Conservation (phyloP, 2,113 vertebrate genomes). For the Marmota monax region DNA sequence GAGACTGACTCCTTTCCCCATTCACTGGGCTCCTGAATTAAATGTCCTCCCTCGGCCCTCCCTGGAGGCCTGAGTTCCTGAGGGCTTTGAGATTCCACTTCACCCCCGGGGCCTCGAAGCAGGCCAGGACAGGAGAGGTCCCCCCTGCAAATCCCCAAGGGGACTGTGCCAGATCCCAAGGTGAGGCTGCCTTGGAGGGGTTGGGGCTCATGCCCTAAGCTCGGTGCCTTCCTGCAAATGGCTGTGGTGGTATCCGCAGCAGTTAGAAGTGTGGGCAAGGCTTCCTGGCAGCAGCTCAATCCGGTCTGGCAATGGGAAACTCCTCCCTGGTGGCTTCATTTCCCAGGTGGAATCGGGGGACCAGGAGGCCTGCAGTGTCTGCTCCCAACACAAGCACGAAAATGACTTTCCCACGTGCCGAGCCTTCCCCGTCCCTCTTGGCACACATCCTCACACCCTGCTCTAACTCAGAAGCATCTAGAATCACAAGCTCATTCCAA, state of each 20-base stretch:
- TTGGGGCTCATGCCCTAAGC: too few species aligned
- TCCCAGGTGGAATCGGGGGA: not conserved
- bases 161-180: not conserved
- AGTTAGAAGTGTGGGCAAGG: too few species aligned
- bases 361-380: not conserved
- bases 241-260: not conserved
- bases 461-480: not conserved
- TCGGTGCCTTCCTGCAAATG: not conserved
- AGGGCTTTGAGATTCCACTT: not conserved
- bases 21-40: not conserved
- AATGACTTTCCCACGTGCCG: conserved; percentile 63
- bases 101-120: not conserved
- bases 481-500: not conserved
- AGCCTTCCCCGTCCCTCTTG: not conserved
- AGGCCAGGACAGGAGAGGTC: not conserved
- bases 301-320: not conserved
- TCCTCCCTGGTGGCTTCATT: not conserved
- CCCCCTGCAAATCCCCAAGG: not conserved
- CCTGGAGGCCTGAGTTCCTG: not conserved
- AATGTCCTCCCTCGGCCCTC: not conserved
- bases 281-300: too few species aligned
- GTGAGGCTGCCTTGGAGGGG: not conserved
- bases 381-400: conserved; percentile 1
- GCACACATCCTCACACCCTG: not conserved
- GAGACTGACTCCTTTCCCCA: not conserved